Evolutionary conservation across 1,140 invertebrate species (phyloP), one percentile per base, ranked within the genome.

Genomic region (Cephus cinctus): DNA sequence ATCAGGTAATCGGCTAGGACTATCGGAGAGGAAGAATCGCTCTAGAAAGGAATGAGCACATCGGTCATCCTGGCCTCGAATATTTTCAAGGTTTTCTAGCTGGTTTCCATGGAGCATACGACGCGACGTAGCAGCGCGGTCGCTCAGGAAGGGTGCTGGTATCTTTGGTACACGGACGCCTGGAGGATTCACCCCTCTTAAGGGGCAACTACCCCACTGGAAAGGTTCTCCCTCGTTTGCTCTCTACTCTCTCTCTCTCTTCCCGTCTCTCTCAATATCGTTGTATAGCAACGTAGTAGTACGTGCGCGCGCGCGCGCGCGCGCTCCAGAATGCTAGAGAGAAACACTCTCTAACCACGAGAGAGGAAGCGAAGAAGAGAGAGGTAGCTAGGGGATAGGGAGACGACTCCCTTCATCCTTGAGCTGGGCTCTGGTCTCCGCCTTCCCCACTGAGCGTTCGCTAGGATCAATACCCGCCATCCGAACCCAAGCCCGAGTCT

Each of bases 391-490:
- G 25, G 25, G 25, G 6, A 27, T n/a, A n/a, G 65, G 63, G 69
- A 63, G 57, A n/a, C n/a, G n/a, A 58, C 58, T 69, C 71, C 70
- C 71, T 73, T 73, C 69, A 73, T 73, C 71, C 69, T 75, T 74
- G 71, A 73, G 70, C 70, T 73, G 69, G 73, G 71, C 69, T 68
- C 63, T n/a, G n/a, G n/a, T n/a, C n/a, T n/a, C 65, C 65, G 57
- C 60, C 68, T 59, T 68, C 64, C 65, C 71, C 63, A 70, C 66
- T 65, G 66, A n/a, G n/a, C 64, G 62, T 68, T 68, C 58, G 59
- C 59, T 66, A 67, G 73, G 71, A 75, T 76, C 73, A 76, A 74
- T 76, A 75, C 71, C 67, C 68, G 65, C 68, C 64, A 73, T 71
- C 63, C 67, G 62, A 70, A 68, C 64, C 68, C 57, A 67, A 71